phyloP scores from a whole-genome alignment of 1,140 invertebrate species.

The Globodera rostochiensis region DNA sequence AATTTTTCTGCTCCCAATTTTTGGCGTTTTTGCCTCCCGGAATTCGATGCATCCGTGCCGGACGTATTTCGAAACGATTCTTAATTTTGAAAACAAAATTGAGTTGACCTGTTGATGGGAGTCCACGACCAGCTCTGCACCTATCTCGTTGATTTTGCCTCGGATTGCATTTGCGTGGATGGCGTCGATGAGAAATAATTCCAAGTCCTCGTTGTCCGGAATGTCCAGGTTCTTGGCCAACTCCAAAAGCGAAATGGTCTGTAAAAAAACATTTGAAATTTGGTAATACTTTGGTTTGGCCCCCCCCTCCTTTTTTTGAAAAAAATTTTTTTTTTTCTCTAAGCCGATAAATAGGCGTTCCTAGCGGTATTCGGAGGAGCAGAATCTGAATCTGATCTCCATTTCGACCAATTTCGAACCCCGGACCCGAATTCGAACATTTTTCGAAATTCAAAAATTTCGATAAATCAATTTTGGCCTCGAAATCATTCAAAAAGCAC shows the following conservation, averaged over 20 bases:
- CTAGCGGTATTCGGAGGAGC: no score
- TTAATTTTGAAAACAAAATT: background rate
- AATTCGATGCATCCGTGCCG: no score
- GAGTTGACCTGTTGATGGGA: constrained; percentile 43
- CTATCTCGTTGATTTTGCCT: constrained; percentile 61
- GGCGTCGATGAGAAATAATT: constrained; percentile 64
- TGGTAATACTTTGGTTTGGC: no score
- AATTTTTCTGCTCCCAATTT: no score
- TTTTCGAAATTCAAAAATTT: no score
- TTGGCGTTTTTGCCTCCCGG: no score
- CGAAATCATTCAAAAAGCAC: no score
- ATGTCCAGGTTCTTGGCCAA: constrained; percentile 56
- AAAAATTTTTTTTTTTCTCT: background rate
- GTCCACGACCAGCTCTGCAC: constrained; percentile 49
- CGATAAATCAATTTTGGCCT: no score
- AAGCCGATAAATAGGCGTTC: background rate
- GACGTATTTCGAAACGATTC: no score
- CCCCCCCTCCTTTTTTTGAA: background rate
- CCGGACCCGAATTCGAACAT: no score
- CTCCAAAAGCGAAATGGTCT: constrained; percentile 26
- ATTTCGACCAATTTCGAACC: no score
- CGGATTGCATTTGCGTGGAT: constrained; percentile 61
- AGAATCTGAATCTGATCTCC: no score
- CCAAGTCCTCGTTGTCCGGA: constrained; percentile 51
- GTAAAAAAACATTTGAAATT: background rate